Evolutionary conservation across 2,797 vertebrate genomes (phyloP).

Genomic region (Danio aesculapii): DNA sequence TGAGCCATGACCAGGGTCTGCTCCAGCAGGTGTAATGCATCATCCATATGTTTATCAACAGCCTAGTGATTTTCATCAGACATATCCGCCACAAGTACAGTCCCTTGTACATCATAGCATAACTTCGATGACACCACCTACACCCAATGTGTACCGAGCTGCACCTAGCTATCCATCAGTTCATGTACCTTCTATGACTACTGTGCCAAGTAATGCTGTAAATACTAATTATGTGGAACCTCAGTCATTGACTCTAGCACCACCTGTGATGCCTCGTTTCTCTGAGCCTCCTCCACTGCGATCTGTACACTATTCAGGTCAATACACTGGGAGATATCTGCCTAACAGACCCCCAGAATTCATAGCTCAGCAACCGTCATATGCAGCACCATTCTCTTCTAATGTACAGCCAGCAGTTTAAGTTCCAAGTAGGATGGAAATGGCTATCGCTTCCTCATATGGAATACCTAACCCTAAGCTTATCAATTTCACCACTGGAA

Average conservation of each 20-base stretch:
- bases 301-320: too few species aligned
- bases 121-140: not conserved
- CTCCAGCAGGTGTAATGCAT: not conserved
- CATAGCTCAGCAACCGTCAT: not conserved
- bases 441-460: constrained; percentile 21
- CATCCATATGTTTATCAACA: not conserved
- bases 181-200: too few species aligned
- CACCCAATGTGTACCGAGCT: too few species aligned
- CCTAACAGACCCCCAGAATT: not conserved
- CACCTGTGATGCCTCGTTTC: too few species aligned
- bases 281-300: too few species aligned
- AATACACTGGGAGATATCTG: not conserved
- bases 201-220: too few species aligned
- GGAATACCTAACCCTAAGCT: constrained; percentile 21
- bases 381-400: not conserved
- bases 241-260: too few species aligned
- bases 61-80: not conserved
- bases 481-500: constrained; percentile 6
- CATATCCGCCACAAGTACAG: not conserved
- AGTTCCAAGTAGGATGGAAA: not conserved
- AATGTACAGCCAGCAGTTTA: not conserved
- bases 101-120: not conserved
- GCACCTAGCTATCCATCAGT: too few species aligned
- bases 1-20: not conserved
- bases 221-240: too few species aligned